phyloP scores from a whole-genome alignment of 2,888 invertebrate species.

The Mylabris sibirica region DNA sequence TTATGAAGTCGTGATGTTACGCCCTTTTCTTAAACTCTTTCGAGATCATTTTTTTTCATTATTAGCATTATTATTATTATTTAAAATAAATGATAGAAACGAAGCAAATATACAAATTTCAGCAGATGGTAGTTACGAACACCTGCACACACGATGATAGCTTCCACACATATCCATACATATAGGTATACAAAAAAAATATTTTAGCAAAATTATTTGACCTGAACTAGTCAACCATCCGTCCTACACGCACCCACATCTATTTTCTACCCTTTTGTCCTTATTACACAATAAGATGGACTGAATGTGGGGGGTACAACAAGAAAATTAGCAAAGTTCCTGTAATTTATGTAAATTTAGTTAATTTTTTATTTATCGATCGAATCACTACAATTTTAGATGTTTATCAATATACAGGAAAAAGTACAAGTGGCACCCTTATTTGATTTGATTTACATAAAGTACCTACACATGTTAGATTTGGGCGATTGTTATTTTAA shows the following conservation, averaged over 20 bases:
- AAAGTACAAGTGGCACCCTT: not conserved
- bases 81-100: not conserved
- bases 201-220: conserved; percentile 6
- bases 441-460: not conserved
- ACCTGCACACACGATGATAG: conserved; percentile 7
- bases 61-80: not conserved
- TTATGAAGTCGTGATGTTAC: conserved; percentile 12
- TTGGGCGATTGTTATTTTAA: not conserved
- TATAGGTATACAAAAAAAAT: not conserved
- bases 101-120: not conserved
- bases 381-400: not conserved
- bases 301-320: not conserved
- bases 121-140: not conserved
- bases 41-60: not conserved
- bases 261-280: not conserved
- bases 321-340: not conserved
- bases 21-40: conserved; percentile 8
- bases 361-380: not conserved
- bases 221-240: conserved; percentile 1
- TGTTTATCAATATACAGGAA: not conserved
- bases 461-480: not conserved
- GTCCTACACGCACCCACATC: not conserved
- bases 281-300: not conserved
- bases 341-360: conserved; percentile 3
- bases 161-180: not conserved